Evolutionary conservation across 2,888 invertebrate genomes (phyloP), one percentile per base, ranked within the genome.

Genomic region (Melikaiella ostensackeni): DNA sequence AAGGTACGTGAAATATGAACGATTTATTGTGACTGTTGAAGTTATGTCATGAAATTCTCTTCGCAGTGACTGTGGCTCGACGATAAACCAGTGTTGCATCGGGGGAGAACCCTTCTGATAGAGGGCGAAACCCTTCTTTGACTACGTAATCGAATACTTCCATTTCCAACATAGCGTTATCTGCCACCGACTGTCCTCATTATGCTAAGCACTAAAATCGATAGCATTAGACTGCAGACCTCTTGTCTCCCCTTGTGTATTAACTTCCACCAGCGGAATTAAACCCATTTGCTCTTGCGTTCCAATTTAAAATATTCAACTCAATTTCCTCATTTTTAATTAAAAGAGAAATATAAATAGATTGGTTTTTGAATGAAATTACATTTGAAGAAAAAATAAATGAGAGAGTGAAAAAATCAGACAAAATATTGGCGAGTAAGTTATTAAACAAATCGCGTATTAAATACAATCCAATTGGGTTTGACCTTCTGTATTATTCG

Each of bases 191-290:
- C 84, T 79, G 80, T 85, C 81, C 89, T 89, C 87, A 90, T 90
- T 90, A 90, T 90, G 89, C 89, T 90, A 89, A 90, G 87, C 87
- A 88, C 87, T 70, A 87, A 89, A 90, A 90, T 90, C 89, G 88
- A 90, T 90, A 89, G 87, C 85, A 88, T 89, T 88, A 88, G 87
- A 86, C 84, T 77, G 13, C 19, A 70, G 70, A 70, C 70, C 70
- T 70, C 70, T 70, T 70, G 70, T 70, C 70, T 70, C 70, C 70
- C 70, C 50, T 70, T 70, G 33, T 70, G 30, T 55, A 70, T 50
- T 70, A 70, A 33, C 30, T 70, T 55, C 50, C 9, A 50, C 70
- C 50, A 50, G 50, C 27, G 21, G 30, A 70, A 70, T 55, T 70
- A 59, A 59, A 74, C 35, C 59, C 74, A 27, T 61, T 61, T 74